Evolutionary conservation across 37 sponge, comb jelly and placozoan genomes (phyloP), one percentile per base, ranked within the genome.

Genomic region (Oopsacas minuta): DNA sequence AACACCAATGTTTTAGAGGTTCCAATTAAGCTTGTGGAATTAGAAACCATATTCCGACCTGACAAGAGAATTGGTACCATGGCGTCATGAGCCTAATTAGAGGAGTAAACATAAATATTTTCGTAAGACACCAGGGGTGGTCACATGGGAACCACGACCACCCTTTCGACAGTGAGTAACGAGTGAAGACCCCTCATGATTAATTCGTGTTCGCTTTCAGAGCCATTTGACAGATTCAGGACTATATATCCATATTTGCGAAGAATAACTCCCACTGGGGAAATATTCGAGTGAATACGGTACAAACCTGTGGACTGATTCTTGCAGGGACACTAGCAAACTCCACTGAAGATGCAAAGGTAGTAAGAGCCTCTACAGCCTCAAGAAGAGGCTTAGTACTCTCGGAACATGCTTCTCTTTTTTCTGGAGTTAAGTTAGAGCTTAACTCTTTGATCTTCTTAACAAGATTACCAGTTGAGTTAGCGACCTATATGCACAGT

Each of bases 281-380:
- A n/a, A n/a, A n/a, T n/a, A n/a, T n/a, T n/a, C n/a, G n/a, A n/a
- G n/a, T n/a, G n/a, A n/a, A n/a, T n/a, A n/a, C n/a, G n/a, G n/a
- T 17, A 22, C 86, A 53, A n/a, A 88, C 96, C 83, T 92, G 87
- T 0, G 90, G 88, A 36, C 94, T 93, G 90, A 97, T 97, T 85
- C 88, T 89, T 42, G 99, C 99, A 23, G 94, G 92, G 0, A 89
- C 91, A 22, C 91, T 89, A 25, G 94, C 93, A 84, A 97, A 97
- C 90, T 97, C 94, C n/a, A 95, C 91, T 32, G 94, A 91, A 22
- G 96, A 93, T 34, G 92, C 95, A 86, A 93, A 97, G 17, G 90
- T 91, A 22, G 90, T 87, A 86, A 97, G 91, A 8, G 89, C 92
- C 34, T 97, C 99, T 82, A 97, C 95, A 0, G 99, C 93, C 38